Percentiles rank a stretch among this genome's conserved stretches.
These are phyloP conservation scores for Lepeophtheirus salmonis DNA, from an alignment of 1,140 invertebrate genomes.

Conservation along the genomic window DNA sequence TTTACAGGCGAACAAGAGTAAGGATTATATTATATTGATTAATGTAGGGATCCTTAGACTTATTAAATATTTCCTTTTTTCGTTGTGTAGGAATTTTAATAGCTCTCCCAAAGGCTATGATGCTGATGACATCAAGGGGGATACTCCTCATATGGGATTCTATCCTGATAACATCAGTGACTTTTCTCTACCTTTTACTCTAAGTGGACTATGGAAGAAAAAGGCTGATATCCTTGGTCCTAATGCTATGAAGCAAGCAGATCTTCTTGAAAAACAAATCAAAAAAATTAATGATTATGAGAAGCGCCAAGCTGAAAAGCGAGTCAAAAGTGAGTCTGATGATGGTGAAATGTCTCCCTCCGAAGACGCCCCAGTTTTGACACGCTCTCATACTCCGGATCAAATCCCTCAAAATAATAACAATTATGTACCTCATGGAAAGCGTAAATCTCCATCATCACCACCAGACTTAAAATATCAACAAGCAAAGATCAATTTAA, in stretches of 20 bases:
- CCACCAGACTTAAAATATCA: not conserved
- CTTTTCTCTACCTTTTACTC: slow-evolving; percentile 5
- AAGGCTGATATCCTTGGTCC: slow-evolving; percentile 2
- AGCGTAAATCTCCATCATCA: not conserved
- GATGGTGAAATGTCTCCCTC: not conserved
- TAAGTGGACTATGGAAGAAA: slow-evolving; percentile 5
- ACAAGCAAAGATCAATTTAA: not conserved
- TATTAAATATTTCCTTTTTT: too few species aligned
- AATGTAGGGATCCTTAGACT: too few species aligned
- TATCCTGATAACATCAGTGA: slow-evolving; percentile 8
- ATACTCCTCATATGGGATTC: not conserved
- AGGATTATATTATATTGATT: not conserved
- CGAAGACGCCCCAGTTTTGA: too few species aligned
- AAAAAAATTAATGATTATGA: slow-evolving; percentile 1
- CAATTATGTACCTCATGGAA: not conserved
- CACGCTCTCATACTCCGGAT: too few species aligned
- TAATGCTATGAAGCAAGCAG: slow-evolving; percentile 1
- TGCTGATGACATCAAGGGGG: slow-evolving; percentile 8
- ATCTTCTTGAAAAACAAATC: slow-evolving; percentile 14
- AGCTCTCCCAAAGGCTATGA: not conserved
- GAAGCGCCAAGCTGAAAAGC: not conserved
- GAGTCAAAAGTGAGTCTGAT: not conserved
- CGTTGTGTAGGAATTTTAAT: too few species aligned
- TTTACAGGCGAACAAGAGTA: not conserved
- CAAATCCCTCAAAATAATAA: not conserved